Evolutionary conservation across 2,113 vertebrate species (phyloP).

Genomic region (Ranitomeya imitator): DNA sequence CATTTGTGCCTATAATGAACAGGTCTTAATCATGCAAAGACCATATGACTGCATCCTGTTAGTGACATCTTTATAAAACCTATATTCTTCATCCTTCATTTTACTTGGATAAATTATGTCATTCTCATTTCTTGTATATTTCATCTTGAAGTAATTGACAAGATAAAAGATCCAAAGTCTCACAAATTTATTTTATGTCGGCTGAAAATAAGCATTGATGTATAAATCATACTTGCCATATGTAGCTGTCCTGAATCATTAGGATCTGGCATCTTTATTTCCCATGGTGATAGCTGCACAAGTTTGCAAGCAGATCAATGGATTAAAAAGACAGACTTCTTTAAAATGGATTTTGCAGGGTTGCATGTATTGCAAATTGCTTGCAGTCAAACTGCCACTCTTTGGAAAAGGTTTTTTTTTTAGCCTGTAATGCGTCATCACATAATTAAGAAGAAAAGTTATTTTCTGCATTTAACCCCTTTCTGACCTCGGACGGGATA

Average conservation of each 20-base stretch:
- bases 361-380: neutral
- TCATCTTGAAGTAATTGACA: conserved; percentile 10
- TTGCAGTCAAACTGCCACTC: neutral
- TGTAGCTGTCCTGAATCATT: conserved; percentile 26
- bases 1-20: neutral
- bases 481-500: too few relatives aligned
- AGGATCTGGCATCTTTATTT: conserved; percentile 19
- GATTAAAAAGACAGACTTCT: neutral
- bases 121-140: conserved; percentile 20
- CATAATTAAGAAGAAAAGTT: too few relatives aligned
- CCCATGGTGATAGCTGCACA: conserved; percentile 7
- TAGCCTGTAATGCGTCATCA: too few relatives aligned
- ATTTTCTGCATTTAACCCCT: too few relatives aligned
- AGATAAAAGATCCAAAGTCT: conserved; percentile 20
- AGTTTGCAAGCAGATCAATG: conserved; percentile 9
- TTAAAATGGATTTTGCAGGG: neutral
- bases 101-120: conserved; percentile 1
- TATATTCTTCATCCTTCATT: neutral
- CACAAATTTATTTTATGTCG: conserved; percentile 20
- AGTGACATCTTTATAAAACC: neutral
- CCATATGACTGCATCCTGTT: neutral
- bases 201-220: conserved; percentile 23
- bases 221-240: conserved; percentile 40
- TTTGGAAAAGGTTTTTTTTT: too few relatives aligned
- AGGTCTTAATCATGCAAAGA: neutral